Percentiles rank a stretch among this genome's conserved stretches.
phyloP scores from a whole-genome alignment of 2,113 vertebrate genomes.

The Puma concolor region DNA sequence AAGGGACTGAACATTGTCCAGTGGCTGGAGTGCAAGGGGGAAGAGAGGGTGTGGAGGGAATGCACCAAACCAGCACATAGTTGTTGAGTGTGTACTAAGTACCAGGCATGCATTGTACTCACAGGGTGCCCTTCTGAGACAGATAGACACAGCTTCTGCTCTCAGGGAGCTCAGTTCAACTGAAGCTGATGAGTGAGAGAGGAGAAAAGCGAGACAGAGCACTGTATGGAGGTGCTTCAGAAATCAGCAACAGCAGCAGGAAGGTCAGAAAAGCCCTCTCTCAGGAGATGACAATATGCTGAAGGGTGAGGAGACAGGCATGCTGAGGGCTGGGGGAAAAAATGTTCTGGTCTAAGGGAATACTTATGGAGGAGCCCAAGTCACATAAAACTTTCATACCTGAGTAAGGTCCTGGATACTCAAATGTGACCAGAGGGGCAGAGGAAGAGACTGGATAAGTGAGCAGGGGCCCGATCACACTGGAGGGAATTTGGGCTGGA shows the following conservation, averaged over 20 bases:
- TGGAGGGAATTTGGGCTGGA: neutral
- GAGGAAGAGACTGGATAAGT: neutral
- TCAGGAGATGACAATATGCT: neutral
- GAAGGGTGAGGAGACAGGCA: neutral
- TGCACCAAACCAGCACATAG: accelerated
- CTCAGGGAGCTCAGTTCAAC: neutral
- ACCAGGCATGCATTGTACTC: neutral
- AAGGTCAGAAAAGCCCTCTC: neutral
- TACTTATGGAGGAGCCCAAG: too few relatives aligned
- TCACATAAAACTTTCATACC: too few relatives aligned
- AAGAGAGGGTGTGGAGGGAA: neutral
- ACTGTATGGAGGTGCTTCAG: too few relatives aligned
- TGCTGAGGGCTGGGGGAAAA: neutral
- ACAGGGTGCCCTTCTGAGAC: neutral
- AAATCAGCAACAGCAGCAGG: too few relatives aligned
- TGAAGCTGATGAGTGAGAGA: too few relatives aligned
- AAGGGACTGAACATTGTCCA: neutral
- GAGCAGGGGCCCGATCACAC: neutral
- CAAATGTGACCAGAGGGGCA: neutral
- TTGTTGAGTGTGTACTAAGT: neutral
- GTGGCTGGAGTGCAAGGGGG: neutral
- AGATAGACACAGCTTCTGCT: neutral
- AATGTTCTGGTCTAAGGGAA: neutral
- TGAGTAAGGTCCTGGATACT: neutral
- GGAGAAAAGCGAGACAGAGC: too few relatives aligned